Base-by-base conservation (phyloP, 2,888 invertebrate genomes). In the Cremastobaeus sp. region DNA sequence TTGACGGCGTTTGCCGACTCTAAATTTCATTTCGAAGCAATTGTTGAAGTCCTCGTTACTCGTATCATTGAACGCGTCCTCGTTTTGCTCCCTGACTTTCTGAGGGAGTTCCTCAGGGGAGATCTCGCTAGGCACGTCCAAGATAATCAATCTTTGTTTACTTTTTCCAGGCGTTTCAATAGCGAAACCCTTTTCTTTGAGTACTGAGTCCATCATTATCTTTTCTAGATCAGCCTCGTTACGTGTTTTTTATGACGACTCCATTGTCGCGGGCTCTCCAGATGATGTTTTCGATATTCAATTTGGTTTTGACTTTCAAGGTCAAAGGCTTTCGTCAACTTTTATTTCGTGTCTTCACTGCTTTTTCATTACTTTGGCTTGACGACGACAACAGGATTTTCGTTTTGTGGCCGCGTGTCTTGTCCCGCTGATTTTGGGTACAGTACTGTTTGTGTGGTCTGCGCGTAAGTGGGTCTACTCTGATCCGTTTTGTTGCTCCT, bases 41-140 rank as follows among this genome's bases (percentile, higher is more conserved):
- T 37, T 1, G 1, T 21, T 8, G 1, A 21, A 5, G 0, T 41
- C 11, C 0, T 41, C 12, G 0, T 20, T 1, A 3, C 0, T 18
- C 11, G 6, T 9, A 1, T 20, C 4, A 35, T 11, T 30, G 4
- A 47, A 25, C 1, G 20, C 11, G 1, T 45, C 37, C 3, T 18
- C 8, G 11, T 60, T 69, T 54, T 60, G 59, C 11, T 59, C 41
- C 1, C 8, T 1, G 2, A 54, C 14, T 0, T 9, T 43, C 1
- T 25, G 6, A 0, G 2, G 0, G 0, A 52, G 11, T 8, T 52
- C 52, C 17, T 18, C 35, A n/a, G 47, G 25, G 0, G 1, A 1
- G 1, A 20, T 2, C 0, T 48, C 32, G 11, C 21, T 59, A 0
- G 48, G 57, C 0, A 64, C 21, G n/a, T 70, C 64, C 9, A 48